A percentile compares a stretch with the other conserved stretches of the same genome.
Conservation (phyloP, 1,140 invertebrate genomes). For the Arion vulgaris region DNA sequence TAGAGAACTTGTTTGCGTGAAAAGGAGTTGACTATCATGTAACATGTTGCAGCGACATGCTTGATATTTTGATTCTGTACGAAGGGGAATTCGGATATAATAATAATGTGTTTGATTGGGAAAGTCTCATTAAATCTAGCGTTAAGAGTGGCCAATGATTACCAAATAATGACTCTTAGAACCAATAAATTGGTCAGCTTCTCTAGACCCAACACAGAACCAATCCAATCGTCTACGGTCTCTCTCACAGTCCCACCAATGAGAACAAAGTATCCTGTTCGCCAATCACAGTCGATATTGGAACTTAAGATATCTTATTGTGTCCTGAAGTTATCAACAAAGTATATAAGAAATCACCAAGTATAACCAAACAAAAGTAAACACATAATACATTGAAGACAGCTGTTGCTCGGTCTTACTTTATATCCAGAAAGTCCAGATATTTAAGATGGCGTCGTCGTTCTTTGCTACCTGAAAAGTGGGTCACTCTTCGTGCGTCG, state of each 20-base stretch:
- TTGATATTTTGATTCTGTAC: no score
- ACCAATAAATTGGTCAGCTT: slow-evolving; percentile 68
- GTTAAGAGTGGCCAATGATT: not conserved
- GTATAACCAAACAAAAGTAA: not conserved
- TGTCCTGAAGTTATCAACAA: no score
- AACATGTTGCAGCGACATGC: not conserved
- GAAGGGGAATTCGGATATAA: no score
- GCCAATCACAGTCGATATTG: slow-evolving; percentile 28
- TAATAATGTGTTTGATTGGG: no score
- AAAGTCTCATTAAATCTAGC: no score
- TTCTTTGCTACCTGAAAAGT: not conserved
- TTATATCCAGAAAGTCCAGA: not conserved
- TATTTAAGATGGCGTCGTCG: slow-evolving; percentile 9
- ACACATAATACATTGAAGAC: not conserved
- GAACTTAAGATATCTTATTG: slow-evolving; percentile 1
- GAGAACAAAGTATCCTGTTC: slow-evolving; percentile 58
- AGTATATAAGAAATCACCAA: not conserved
- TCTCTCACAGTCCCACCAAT: slow-evolving; percentile 64
- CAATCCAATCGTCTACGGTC: slow-evolving; percentile 57
- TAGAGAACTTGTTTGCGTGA: no score
- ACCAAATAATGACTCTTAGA: slow-evolving; percentile 40
- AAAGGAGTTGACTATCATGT: no score
- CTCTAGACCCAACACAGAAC: slow-evolving; percentile 44
- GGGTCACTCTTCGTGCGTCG: not conserved
- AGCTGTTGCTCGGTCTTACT: not conserved